These are phyloP conservation scores for Scomber japonicus DNA, from an alignment of 2,113 vertebrate species.

Conservation along the genomic window DNA sequence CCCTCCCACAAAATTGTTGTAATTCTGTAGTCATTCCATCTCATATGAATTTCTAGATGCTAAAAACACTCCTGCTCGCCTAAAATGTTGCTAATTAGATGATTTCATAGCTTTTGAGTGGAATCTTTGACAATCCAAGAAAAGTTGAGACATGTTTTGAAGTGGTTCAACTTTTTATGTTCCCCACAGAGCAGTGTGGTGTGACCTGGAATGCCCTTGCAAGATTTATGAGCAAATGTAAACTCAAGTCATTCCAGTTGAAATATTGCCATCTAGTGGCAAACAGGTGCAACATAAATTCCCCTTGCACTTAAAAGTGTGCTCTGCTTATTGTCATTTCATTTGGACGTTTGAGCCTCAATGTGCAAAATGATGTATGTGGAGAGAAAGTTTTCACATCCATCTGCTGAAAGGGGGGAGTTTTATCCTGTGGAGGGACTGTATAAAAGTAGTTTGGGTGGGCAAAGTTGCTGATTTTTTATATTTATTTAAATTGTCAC, in stretches of 20 bases:
- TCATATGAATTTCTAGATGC: neutral
- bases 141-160: neutral
- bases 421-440: too few species aligned
- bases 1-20: neutral
- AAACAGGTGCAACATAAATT: conserved; percentile 3
- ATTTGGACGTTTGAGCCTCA: neutral
- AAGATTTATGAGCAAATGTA: conserved; percentile 9
- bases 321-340: neutral
- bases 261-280: conserved; percentile 72
- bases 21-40: neutral
- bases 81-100: neutral
- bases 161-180: neutral
- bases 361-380: neutral
- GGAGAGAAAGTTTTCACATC: neutral
- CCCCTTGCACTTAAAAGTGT: neutral
- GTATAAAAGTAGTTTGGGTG: too few species aligned
- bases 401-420: too few species aligned
- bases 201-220: conserved; percentile 61
- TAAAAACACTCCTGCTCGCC: neutral
- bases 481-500: too few species aligned
- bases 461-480: too few species aligned
- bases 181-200: neutral
- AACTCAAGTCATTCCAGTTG: neutral
- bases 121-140: neutral
- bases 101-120: neutral